These are phyloP conservation scores for Suncus etruscus DNA, from an alignment of 2,113 vertebrate species.

Conservation along the genomic window DNA sequence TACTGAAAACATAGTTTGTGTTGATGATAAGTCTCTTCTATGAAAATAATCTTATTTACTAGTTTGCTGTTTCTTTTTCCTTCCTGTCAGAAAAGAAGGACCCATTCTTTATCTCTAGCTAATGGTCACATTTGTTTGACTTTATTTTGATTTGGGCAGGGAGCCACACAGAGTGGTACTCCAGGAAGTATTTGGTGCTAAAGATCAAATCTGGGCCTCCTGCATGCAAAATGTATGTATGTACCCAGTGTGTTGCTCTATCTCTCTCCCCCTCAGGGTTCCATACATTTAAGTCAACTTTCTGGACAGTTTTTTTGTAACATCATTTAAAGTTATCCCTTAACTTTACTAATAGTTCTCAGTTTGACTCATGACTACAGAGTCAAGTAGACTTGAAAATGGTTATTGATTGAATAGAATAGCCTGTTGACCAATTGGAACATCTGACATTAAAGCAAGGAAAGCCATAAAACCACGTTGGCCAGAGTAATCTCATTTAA, in stretches of 20 bases:
- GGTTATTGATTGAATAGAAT: background rate
- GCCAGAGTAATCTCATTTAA: background rate
- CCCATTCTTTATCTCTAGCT: constrained; percentile 48
- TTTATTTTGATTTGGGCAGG: no score
- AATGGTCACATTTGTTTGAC: background rate
- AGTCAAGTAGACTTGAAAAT: constrained; percentile 11
- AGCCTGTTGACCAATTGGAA: background rate
- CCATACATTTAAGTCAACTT: constrained; percentile 53
- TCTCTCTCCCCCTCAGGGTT: background rate
- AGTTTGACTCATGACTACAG: background rate
- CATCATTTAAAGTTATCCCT: constrained; percentile 25
- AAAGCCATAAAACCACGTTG: background rate
- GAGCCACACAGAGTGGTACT: no score
- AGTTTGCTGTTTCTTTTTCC: background rate
- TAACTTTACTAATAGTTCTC: background rate
- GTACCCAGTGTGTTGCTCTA: no score
- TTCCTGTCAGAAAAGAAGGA: constrained; percentile 8
- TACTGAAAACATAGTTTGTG: background rate
- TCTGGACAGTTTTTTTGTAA: constrained; percentile 17
- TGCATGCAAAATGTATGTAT: no score
- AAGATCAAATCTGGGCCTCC: no score
- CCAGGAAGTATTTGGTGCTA: no score
- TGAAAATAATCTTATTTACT: background rate
- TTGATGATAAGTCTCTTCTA: background rate
- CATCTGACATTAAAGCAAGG: constrained; percentile 14